Evolutionary conservation across 2,797 vertebrate genomes (phyloP).

Genomic region (Chaetophractus vellerosus): DNA sequence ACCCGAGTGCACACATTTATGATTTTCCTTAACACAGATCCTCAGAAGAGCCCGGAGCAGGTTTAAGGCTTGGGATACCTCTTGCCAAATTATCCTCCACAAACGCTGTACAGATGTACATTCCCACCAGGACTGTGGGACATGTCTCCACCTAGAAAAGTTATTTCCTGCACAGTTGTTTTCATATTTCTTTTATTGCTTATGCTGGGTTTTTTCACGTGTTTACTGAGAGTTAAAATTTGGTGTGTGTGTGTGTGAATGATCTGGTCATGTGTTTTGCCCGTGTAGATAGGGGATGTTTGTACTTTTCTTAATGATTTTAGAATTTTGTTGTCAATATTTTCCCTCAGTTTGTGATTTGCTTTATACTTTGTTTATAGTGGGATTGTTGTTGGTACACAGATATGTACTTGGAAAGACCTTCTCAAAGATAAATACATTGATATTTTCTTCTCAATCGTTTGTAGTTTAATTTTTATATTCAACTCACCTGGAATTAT

Average conservation of each 20-base stretch:
- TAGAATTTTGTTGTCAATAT: slow-evolving; percentile 2
- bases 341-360: not conserved
- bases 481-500: not conserved
- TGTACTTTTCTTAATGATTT: not conserved
- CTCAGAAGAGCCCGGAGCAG: not conserved
- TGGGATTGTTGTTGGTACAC: not conserved
- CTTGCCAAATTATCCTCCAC: not conserved
- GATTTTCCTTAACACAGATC: not conserved
- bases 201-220: not conserved
- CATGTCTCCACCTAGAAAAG: not conserved
- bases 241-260: not conserved
- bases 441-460: not conserved
- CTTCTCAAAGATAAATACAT: not conserved
- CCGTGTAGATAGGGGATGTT: not conserved
- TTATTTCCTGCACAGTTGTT: not conserved
- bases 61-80: not conserved
- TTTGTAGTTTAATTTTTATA: slow-evolving; percentile 1
- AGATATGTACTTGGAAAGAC: not conserved
- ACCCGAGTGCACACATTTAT: not conserved
- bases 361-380: not conserved
- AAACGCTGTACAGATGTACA: not conserved
- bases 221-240: slow-evolving; percentile 7
- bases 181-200: not conserved
- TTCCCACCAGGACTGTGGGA: not conserved
- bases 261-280: not conserved